These are phyloP conservation scores for Arctocebus calabarensis DNA, from an alignment of 2,797 vertebrate genomes.

Conservation along the genomic window DNA sequence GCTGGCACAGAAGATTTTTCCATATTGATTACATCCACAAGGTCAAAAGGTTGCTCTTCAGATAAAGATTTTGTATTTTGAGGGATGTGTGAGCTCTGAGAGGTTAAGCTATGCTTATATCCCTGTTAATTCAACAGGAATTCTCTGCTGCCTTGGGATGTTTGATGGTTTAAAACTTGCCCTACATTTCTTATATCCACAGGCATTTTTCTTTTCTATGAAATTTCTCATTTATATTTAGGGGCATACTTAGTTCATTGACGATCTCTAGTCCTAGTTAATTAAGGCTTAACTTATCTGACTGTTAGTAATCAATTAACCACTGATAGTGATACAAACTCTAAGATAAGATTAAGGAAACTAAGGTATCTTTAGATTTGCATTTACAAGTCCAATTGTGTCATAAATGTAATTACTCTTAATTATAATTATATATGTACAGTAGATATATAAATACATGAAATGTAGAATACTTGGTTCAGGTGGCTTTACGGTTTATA, in stretches of 20 bases:
- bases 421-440: constrained; percentile 2
- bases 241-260: background rate
- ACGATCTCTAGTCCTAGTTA: background rate
- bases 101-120: background rate
- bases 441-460: background rate
- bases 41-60: background rate
- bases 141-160: background rate
- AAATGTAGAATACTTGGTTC: background rate
- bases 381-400: constrained; percentile 40
- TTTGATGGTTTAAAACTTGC: background rate
- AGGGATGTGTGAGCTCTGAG: background rate
- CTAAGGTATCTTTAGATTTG: constrained; percentile 28
- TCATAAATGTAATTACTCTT: constrained; percentile 19
- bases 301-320: constrained; percentile 16
- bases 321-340: background rate
- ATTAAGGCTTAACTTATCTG: constrained; percentile 35
- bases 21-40: constrained; percentile 5
- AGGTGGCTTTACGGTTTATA: background rate
- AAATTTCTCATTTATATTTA: constrained; percentile 11
- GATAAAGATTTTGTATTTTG: background rate
- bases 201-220: background rate
- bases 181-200: background rate
- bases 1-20: background rate
- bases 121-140: background rate
- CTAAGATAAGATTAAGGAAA: constrained; percentile 24